Conservation (phyloP, 2,888 invertebrate species). For the Cheilosia impressa region DNA sequence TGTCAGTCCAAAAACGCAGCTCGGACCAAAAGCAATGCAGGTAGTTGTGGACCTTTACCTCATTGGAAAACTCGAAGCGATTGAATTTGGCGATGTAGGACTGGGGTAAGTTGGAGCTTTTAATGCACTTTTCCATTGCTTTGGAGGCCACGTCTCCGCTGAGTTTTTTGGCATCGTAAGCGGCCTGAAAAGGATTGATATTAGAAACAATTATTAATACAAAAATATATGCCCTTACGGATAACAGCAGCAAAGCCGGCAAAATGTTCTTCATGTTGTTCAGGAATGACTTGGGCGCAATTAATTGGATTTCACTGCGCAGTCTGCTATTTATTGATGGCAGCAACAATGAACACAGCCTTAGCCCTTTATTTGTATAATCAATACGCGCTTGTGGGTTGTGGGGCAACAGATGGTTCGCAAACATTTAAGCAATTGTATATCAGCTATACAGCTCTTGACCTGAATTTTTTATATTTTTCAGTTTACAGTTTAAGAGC, state of each 20-base stretch:
- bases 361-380: not conserved
- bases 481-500: too few species aligned
- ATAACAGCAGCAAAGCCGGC: not conserved
- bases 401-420: too few species aligned
- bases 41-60: constrained; percentile 73
- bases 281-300: not conserved
- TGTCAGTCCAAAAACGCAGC: constrained; percentile 75
- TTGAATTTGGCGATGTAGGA: constrained; percentile 38
- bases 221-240: not conserved
- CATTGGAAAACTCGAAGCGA: constrained; percentile 76
- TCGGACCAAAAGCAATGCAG: constrained; percentile 71
- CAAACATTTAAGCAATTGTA: too few species aligned
- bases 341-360: not conserved
- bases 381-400: too few species aligned
- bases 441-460: too few species aligned
- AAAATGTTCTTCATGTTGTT: not conserved
- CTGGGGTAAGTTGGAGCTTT: constrained; percentile 30
- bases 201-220: not conserved
- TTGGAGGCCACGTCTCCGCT: not conserved
- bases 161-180: not conserved
- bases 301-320: not conserved
- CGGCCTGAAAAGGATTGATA: not conserved
- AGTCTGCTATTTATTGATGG: not conserved
- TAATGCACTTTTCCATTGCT: constrained; percentile 37
- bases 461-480: too few species aligned